Conservation (phyloP, 2,797 vertebrate genomes). For the Lemur catta region DNA sequence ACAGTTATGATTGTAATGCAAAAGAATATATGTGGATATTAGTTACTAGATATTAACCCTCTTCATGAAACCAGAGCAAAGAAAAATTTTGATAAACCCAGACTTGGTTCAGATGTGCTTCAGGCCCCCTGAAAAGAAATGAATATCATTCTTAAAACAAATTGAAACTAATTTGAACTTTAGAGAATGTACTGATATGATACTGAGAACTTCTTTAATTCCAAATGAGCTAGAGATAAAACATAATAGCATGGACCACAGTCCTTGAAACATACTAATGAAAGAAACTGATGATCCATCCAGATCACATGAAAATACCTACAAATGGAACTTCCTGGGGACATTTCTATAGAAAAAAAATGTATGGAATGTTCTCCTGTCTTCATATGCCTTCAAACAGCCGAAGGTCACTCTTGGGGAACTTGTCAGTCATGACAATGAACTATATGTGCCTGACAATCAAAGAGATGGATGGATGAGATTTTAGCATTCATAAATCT, state of each 20-base stretch:
- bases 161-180: constrained; percentile 17
- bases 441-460: background rate
- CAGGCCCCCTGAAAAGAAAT: background rate
- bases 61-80: constrained; percentile 40
- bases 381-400: background rate
- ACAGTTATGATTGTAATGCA: background rate
- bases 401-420: background rate
- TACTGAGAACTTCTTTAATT: background rate
- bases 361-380: background rate
- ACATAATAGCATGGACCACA: background rate
- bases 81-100: constrained; percentile 23
- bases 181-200: background rate
- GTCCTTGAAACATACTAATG: background rate
- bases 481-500: background rate
- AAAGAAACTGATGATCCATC: background rate
- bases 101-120: background rate
- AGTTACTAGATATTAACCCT: constrained; percentile 31
- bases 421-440: background rate
- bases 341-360: background rate
- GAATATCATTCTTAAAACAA: background rate
- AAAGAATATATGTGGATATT: constrained; percentile 23
- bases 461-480: background rate
- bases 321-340: background rate
- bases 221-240: background rate
- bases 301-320: background rate